Conservation (phyloP, 2,797 vertebrate species). For the Rhinella marina region DNA sequence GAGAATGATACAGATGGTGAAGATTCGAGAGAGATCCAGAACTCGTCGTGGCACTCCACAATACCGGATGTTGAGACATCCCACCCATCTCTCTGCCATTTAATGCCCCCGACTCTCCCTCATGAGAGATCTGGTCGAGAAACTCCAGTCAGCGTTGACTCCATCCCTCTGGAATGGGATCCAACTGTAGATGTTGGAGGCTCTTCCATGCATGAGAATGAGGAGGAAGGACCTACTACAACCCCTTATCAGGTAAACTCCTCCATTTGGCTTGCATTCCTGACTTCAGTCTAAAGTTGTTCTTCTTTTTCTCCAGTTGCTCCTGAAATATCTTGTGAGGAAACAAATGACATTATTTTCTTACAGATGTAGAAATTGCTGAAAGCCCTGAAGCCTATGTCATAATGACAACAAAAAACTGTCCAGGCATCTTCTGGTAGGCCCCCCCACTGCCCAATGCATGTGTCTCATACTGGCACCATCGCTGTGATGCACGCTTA, state of each 20-base stretch:
- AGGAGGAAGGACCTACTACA: constrained; percentile 88
- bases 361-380: constrained; percentile 92
- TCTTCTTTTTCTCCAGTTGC: not conserved
- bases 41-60: constrained; percentile 76
- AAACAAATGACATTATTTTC: constrained; percentile 82
- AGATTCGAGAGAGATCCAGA: constrained; percentile 75
- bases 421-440: constrained; percentile 88
- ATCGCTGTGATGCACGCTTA: constrained; percentile 73
- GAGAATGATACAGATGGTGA: constrained; percentile 84
- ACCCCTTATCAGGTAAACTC: constrained; percentile 85
- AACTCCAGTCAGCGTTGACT: constrained; percentile 94
- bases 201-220: constrained; percentile 91
- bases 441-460: constrained; percentile 79
- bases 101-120: constrained; percentile 74
- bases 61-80: constrained; percentile 69
- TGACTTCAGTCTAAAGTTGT: not conserved
- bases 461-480: constrained; percentile 80
- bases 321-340: constrained; percentile 61
- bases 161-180: constrained; percentile 96
- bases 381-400: constrained; percentile 88
- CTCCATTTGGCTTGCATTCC: not conserved
- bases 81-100: constrained; percentile 78
- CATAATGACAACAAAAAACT: constrained; percentile 88
- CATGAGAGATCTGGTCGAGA: constrained; percentile 88
- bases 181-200: constrained; percentile 96